Conservation (phyloP, 2,113 vertebrate species). For the Dendrocopos noguchii region DNA sequence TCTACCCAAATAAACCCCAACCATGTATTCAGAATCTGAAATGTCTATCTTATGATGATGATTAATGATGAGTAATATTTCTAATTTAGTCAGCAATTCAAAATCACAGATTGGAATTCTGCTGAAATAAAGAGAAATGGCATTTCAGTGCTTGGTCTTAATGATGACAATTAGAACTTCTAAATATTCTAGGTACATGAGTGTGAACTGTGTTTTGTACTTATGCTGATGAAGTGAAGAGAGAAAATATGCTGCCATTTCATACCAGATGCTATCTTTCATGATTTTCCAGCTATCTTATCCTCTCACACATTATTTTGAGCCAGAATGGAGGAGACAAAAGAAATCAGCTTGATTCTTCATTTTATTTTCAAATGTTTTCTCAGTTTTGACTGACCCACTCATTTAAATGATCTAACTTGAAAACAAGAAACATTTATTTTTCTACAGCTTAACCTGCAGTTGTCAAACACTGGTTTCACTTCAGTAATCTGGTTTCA, state of each 20-base stretch:
- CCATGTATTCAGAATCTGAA: not conserved
- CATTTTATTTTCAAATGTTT: not conserved
- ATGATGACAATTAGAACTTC: not conserved
- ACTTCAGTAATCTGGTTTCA: not conserved
- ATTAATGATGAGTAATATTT: fast-evolving
- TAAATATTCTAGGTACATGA: not conserved
- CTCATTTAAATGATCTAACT: not conserved
- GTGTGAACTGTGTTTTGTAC: not conserved
- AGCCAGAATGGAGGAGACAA: not conserved
- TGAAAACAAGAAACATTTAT: not conserved
- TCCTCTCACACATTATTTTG: not conserved
- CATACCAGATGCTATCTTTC: not conserved
- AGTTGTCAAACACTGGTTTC: not conserved
- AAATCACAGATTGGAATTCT: not conserved
- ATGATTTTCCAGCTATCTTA: not conserved
- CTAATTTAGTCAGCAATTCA: not conserved
- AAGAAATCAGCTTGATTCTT: not conserved
- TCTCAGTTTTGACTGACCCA: not conserved
- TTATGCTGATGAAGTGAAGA: not conserved
- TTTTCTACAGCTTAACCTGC: not conserved
- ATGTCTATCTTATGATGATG: not conserved
- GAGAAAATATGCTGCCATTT: not conserved
- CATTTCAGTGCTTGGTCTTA: not conserved
- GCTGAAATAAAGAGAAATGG: not conserved
- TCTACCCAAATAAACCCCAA: not conserved